These are phyloP conservation scores for Campoplex nolae DNA, from an alignment of 2,888 invertebrate species.

Conservation along the genomic window DNA sequence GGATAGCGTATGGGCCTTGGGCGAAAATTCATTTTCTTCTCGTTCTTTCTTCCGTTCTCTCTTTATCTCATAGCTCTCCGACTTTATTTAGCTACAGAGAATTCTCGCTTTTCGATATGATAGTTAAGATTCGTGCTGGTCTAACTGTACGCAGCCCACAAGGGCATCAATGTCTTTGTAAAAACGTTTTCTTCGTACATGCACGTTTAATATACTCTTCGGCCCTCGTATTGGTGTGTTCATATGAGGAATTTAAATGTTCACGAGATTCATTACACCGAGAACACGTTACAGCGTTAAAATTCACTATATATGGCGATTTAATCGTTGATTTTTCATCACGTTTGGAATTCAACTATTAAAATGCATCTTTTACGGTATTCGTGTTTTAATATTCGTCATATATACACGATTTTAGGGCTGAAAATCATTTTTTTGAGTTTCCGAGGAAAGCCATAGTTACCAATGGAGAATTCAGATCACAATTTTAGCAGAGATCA, in stretches of 20 bases:
- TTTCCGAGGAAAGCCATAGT: neutral
- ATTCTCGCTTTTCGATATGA: conserved; percentile 28
- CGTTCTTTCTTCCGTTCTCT: conserved; percentile 35
- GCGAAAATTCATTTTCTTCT: conserved; percentile 65
- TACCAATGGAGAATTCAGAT: neutral
- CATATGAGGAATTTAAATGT: conserved; percentile 15
- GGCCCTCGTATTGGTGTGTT: neutral
- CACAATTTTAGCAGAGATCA: neutral
- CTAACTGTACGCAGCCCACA: conserved; percentile 15
- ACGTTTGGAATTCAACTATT: neutral
- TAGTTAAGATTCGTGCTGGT: conserved; percentile 25
- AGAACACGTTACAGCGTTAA: neutral
- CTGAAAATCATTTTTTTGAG: neutral
- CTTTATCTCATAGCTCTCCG: conserved; percentile 18
- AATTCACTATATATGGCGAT: neutral
- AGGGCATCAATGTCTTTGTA: conserved; percentile 26
- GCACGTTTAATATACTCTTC: neutral
- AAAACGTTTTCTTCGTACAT: neutral
- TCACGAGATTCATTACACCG: conserved; percentile 7
- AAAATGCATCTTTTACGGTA: neutral
- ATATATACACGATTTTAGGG: neutral
- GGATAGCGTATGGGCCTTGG: conserved; percentile 50
- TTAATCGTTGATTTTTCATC: neutral
- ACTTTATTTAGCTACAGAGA: conserved; percentile 48
- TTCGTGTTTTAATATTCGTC: neutral